Evolutionary conservation across 2,797 vertebrate species (phyloP).

Genomic region (Antennarius maculatus): DNA sequence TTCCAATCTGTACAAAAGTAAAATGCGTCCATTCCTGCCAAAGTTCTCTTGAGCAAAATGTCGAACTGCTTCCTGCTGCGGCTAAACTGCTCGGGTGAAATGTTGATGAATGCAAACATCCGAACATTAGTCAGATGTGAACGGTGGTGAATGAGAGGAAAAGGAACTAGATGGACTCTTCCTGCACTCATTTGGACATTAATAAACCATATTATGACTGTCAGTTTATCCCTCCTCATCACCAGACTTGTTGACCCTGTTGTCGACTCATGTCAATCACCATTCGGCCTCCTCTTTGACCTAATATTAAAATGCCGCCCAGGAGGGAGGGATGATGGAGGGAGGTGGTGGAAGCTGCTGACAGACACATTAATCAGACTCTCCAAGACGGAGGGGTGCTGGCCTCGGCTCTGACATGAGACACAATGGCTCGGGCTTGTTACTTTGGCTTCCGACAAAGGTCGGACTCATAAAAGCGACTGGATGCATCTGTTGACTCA

Average conservation of each 20-base stretch:
- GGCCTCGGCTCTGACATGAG: conserved; percentile 35
- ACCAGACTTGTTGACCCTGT: conserved; percentile 11
- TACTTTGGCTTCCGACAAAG: conserved; percentile 32
- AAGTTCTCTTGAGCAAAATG: conserved; percentile 18
- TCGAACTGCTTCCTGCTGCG: neutral
- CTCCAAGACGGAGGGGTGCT: conserved; percentile 33
- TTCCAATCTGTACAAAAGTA: neutral
- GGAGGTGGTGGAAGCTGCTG: conserved; percentile 41
- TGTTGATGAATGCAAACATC: conserved; percentile 14
- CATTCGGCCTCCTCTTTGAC: conserved; percentile 39
- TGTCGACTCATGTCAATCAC: conserved; percentile 22
- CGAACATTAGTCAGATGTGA: conserved; percentile 12
- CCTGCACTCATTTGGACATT: neutral
- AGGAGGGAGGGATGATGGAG: conserved; percentile 58
- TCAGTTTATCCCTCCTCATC: neutral
- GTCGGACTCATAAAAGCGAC: conserved; percentile 32
- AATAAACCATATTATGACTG: neutral
- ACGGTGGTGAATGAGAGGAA: neutral
- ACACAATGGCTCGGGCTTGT: conserved; percentile 33
- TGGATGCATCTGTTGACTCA: conserved; percentile 33
- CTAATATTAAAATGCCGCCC: conserved; percentile 45
- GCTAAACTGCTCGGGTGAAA: conserved; percentile 25
- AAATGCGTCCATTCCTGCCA: conserved; percentile 13
- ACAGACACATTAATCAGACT: conserved; percentile 61
- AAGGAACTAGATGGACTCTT: neutral